phyloP scores from a whole-genome alignment of 1,140 invertebrate species.

The Brachionus asplanchnoidis region DNA sequence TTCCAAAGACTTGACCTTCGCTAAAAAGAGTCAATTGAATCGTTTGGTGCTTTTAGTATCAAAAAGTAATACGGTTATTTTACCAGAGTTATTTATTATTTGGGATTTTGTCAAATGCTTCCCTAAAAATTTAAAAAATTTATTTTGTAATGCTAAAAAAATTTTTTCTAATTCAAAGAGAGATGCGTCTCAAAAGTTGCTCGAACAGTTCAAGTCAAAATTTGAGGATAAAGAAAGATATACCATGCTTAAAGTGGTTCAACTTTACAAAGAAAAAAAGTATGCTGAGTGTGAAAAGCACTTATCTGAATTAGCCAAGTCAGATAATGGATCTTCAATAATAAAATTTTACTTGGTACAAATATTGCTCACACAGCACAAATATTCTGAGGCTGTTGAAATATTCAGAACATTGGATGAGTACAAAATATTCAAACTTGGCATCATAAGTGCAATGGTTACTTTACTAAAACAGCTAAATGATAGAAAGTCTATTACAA shows the following conservation, averaged over 20 bases:
- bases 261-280: slow-evolving; percentile 30
- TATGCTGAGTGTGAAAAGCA: slow-evolving; percentile 33
- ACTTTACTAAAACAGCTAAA: background rate
- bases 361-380: background rate
- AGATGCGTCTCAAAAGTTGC: slow-evolving; percentile 13
- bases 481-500: background rate
- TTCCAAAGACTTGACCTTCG: no score
- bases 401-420: background rate
- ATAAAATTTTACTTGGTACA: slow-evolving; percentile 17
- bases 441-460: background rate
- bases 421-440: background rate
- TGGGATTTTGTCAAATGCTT: slow-evolving; percentile 49
- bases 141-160: slow-evolving; percentile 60
- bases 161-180: background rate
- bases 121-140: slow-evolving; percentile 45
- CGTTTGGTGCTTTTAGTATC: no score
- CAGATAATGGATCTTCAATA: background rate
- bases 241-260: background rate
- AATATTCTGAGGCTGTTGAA: background rate
- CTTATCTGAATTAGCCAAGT: background rate
- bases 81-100: background rate
- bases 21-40: no score
- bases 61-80: no score
- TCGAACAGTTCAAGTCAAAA: slow-evolving; percentile 32
- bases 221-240: slow-evolving; percentile 5